Percentiles rank a stretch among this genome's conserved stretches.
phyloP scores from a whole-genome alignment of 1,140 invertebrate species.

The Anthonomus grandis region DNA sequence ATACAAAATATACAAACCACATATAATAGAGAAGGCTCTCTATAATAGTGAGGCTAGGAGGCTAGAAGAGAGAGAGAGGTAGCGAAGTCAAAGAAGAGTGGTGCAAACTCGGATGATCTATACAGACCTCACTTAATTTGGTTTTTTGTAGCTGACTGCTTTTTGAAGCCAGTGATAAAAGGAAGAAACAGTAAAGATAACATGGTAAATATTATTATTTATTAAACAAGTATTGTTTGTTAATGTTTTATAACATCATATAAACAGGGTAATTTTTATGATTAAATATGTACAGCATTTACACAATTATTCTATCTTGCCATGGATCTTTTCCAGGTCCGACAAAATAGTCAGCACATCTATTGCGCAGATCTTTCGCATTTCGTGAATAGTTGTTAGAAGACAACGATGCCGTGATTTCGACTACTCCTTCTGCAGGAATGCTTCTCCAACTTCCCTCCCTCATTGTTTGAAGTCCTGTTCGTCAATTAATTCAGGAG shows the following conservation, averaged over 20 bases:
- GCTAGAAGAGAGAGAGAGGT: no score
- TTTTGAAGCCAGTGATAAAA: constrained; percentile 1
- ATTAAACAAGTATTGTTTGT: not conserved
- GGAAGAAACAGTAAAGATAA: constrained; percentile 6
- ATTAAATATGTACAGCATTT: not conserved
- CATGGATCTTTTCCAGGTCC: not conserved
- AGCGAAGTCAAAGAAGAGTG: not conserved
- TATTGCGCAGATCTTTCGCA: not conserved
- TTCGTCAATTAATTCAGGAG: not conserved
- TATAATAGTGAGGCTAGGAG: no score
- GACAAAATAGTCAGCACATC: not conserved
- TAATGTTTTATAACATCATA: not conserved
- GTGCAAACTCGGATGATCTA: not conserved
- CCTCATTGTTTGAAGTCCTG: not conserved
- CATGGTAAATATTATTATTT: not conserved
- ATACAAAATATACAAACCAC: constrained; percentile 4
- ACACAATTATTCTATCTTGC: not conserved
- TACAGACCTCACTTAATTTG: not conserved
- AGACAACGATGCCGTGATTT: not conserved
- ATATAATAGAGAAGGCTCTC: constrained; percentile 1
- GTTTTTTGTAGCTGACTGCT: not conserved
- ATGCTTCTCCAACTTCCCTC: not conserved
- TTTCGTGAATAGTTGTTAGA: not conserved
- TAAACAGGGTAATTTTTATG: not conserved
- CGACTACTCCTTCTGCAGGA: not conserved